These are phyloP conservation scores for Prolemur simus DNA, from an alignment of 2,113 vertebrate genomes.

Conservation along the genomic window DNA sequence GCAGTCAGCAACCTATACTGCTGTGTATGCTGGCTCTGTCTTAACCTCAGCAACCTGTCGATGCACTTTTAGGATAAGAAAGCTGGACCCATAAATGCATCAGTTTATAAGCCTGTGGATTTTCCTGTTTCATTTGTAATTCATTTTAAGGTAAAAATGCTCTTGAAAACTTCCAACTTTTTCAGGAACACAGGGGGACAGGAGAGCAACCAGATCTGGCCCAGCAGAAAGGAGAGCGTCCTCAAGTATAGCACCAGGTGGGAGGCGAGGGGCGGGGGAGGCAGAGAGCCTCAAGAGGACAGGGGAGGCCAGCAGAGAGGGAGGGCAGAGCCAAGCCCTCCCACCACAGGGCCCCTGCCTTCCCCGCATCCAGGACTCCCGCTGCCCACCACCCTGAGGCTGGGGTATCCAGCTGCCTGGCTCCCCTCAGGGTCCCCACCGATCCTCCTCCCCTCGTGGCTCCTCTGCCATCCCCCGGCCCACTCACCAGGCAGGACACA, in stretches of 20 bases:
- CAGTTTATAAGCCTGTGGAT: background rate
- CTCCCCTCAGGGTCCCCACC: background rate
- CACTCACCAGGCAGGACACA: conserved; percentile 82
- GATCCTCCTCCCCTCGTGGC: too few relatives aligned
- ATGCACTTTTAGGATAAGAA: background rate
- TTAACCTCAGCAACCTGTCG: background rate
- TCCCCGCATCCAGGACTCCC: background rate
- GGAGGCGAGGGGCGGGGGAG: background rate
- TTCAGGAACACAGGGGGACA: background rate
- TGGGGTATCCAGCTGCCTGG: background rate
- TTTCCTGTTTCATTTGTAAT: background rate
- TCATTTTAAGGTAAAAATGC: background rate
- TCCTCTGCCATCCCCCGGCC: background rate
- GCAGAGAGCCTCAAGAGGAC: background rate
- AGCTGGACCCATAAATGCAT: background rate
- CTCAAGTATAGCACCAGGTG: background rate
- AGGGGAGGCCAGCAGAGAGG: background rate
- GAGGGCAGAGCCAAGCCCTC: background rate
- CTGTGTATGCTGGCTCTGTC: background rate
- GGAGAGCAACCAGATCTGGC: background rate
- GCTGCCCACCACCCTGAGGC: background rate
- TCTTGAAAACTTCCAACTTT: background rate
- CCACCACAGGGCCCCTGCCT: background rate
- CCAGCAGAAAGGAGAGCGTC: background rate
- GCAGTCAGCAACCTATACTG: background rate